phyloP scores from a whole-genome alignment of 2,797 vertebrate genomes.

The Liasis olivaceus region DNA sequence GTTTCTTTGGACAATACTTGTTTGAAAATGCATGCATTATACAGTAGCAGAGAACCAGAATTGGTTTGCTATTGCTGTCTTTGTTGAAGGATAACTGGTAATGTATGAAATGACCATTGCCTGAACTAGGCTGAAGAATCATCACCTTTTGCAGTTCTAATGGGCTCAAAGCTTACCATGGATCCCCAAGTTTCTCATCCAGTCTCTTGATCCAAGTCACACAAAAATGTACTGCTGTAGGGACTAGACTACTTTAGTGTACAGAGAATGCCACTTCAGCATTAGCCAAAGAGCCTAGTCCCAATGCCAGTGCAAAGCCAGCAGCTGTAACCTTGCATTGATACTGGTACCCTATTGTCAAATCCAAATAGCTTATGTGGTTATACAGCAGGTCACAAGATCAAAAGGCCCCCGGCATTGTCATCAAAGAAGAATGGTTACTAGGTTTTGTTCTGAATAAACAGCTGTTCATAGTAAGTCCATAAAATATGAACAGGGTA shows the following conservation, averaged over 20 bases:
- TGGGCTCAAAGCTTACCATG: neutral
- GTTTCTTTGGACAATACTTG: neutral
- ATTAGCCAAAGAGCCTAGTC: neutral
- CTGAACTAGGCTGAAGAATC: neutral
- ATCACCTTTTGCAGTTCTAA: neutral
- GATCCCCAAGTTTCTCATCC: neutral
- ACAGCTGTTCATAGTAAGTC: conserved; percentile 17
- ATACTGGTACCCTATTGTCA: conserved; percentile 14
- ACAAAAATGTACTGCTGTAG: neutral
- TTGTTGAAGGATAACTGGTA: neutral
- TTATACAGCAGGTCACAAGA: neutral
- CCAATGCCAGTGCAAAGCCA: neutral
- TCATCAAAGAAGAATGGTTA: conserved; percentile 2
- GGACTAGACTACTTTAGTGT: neutral
- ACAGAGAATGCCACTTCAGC: neutral
- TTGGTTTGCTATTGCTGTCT: neutral
- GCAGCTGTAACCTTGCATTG: conserved; percentile 8
- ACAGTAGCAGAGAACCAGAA: neutral
- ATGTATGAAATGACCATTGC: neutral
- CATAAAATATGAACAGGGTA: conserved; percentile 6
- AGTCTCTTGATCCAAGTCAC: neutral
- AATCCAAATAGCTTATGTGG: neutral
- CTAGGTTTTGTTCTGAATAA: neutral
- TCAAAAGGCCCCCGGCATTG: neutral
- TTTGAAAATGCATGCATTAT: neutral